Evolutionary conservation across 2,113 vertebrate species (phyloP).

Genomic region (Labeo catla): DNA sequence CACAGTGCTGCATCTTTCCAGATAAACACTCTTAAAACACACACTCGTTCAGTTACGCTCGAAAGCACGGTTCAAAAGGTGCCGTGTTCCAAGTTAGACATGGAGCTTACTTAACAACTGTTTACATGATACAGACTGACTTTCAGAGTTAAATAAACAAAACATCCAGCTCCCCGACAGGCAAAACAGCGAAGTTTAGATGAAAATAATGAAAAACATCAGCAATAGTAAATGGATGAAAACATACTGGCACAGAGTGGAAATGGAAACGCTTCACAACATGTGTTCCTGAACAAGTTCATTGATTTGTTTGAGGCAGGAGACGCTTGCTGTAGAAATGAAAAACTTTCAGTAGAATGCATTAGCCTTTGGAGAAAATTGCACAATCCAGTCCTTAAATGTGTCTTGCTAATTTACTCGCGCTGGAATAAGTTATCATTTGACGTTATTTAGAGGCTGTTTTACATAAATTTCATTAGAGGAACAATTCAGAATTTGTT

Average conservation of each 20-base stretch:
- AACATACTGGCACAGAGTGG: not conserved
- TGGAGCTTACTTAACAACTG: slow-evolving; percentile 11
- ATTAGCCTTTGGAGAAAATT: slow-evolving; percentile 22
- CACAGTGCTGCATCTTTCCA: not conserved
- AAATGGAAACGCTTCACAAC: slow-evolving; percentile 1
- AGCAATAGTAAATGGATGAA: not conserved
- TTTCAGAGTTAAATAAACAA: slow-evolving; percentile 37
- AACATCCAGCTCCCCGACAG: not conserved
- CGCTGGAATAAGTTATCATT: slow-evolving; percentile 11
- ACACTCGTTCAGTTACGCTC: not conserved
- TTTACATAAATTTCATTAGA: slow-evolving; percentile 24
- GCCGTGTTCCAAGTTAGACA: not conserved
- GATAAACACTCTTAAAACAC: slow-evolving; percentile 22
- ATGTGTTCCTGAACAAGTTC: slow-evolving; percentile 2
- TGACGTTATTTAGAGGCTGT: not conserved
- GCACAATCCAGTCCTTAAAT: slow-evolving; percentile 19
- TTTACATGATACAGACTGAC: slow-evolving; percentile 3
- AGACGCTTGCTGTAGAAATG: slow-evolving; percentile 9
- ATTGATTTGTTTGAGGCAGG: slow-evolving; percentile 41
- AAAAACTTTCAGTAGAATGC: slow-evolving; percentile 5
- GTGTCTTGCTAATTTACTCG: not conserved
- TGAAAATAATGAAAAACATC: slow-evolving; percentile 29
- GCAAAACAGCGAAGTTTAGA: slow-evolving; percentile 1
- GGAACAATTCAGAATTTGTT: slow-evolving; percentile 24
- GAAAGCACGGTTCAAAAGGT: slow-evolving; percentile 5